Base-by-base conservation (phyloP, 1,140 invertebrate genomes). In the Drosophila sucinea region DNA sequence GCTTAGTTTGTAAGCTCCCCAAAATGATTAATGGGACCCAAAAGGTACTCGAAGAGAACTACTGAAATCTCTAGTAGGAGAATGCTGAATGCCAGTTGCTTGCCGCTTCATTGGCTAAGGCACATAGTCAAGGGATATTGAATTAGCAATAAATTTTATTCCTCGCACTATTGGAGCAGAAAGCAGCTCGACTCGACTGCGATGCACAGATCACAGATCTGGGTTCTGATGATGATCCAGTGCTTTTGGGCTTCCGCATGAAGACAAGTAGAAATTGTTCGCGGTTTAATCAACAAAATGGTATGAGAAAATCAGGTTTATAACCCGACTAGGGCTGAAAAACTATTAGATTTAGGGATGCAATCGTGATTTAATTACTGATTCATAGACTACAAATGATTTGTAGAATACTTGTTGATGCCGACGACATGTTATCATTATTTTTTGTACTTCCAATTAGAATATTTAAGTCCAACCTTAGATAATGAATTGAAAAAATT, bases 111-210 rank as follows among this genome's bases (percentile, higher is more conserved):
- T 80, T 87, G 84, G 67, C 67, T 74, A n/a, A 40, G 77, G 56
- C 56, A 33, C 32, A 17, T 29, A 25, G 40, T 65, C 72, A 72
- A 56, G 63, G 57, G 40, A 77, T 77, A 84, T 82, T 85, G 70
- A 82, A 85, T 85, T 82, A 71, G 75, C 70, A 67, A 72, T 82
- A 74, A 44, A 63, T 62, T 29, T n/a, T 40, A 58, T 54, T 62
- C 77, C 72, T 77, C 80, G 73, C 58, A 55, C 84, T 86, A 89
- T 80, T 89, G 84, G 80, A 87, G 84, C 84, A 79, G 67, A 89
- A 87, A 89, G 73, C 70, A 60, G 57, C 61, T 68, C 64, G 57
- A 68, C 72, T 64, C 55, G 35, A 38, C 10, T 3, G 11, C 10
- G 35, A 38, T 38, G 35, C 35, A 11, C 35, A 11, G 35, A 38